Conservation (phyloP, 2,888 invertebrate species). For the Eupeodes latifasciatus region DNA sequence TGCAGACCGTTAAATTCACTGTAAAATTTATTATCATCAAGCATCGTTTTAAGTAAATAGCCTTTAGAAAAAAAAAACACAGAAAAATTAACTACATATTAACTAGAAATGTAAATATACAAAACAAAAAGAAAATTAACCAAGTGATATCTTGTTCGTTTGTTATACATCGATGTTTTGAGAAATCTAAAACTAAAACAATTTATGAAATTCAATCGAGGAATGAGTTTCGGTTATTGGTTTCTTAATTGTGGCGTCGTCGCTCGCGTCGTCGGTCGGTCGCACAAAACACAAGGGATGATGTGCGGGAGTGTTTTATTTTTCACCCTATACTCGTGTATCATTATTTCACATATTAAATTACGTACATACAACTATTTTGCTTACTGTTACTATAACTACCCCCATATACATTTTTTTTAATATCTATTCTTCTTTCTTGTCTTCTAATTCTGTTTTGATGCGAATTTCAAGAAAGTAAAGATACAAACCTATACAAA, state of each 20-base stretch:
- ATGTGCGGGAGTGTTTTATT: constrained; percentile 11
- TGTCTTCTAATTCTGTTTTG: background rate
- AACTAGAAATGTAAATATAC: no score
- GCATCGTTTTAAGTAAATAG: no score
- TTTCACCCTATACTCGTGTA: background rate
- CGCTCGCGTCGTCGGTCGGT: no score
- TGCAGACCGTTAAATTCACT: no score
- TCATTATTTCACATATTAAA: constrained; percentile 14
- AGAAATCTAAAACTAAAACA: constrained; percentile 37
- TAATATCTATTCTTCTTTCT: background rate
- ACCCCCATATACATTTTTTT: no score
- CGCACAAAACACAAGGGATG: background rate
- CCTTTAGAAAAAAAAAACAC: no score
- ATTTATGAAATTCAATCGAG: constrained; percentile 44
- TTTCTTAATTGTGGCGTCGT: background rate
- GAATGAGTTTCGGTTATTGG: background rate
- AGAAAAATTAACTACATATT: no score
- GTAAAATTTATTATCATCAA: no score
- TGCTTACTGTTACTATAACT: background rate
- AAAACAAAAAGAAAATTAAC: background rate
- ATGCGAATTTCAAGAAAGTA: background rate
- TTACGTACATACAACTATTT: background rate
- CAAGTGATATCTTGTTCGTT: background rate
- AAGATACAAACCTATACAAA: background rate
- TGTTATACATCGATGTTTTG: background rate